Evolutionary conservation across 35 echinoderm and acorn worm species (phyloP), one percentile per base, ranked within the genome.

Genomic region (Heliocidaris erythrogramma): DNA sequence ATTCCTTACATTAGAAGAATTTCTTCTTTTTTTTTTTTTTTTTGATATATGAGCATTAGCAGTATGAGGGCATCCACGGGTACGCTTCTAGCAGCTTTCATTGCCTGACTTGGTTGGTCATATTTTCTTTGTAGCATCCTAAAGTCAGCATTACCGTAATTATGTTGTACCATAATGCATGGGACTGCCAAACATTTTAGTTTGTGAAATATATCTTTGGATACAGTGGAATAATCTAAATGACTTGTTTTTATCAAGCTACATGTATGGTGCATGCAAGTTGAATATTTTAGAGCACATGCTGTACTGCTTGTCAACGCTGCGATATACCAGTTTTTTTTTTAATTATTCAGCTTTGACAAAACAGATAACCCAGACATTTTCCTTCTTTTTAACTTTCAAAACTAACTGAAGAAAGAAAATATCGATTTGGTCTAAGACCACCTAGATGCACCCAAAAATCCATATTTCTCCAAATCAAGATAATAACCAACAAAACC

Each of bases 121-220:
- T 78, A 78, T 78, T 78, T 78, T 71, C 24, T 78, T 78, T 78
- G 65, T 78, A 78, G 18, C 65, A n/a, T 78, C 65, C 65, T 78
- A 21, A 78, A n/a, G 5, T 78, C 65, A 18, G 27, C 4, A 78
- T 78, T 78, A n/a, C n/a, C n/a, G n/a, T n/a, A 2, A 24, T 78
- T 78, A 78, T 78, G 18, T 78, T 78, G 21, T 29, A 78, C 18
- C 2, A 27, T 21, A 2, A 78, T 21, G 65, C 5, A 78, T 5
- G 5, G 65, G 3, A 27, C 17, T 78, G 5, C 5, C 27, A 78
- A 78, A n/a, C 27, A 78, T 78, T 2, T 78, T 4, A 7, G 27
- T n/a, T 27, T 78, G 18, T n/a, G 21, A n/a, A 78, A 27, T 18
- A 14, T 56, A 56, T n/a, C 65, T 24, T 27, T 78, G 18, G n/a